These are phyloP conservation scores for Scatophagus argus DNA, from an alignment of 2,113 vertebrate genomes.

Conservation along the genomic window DNA sequence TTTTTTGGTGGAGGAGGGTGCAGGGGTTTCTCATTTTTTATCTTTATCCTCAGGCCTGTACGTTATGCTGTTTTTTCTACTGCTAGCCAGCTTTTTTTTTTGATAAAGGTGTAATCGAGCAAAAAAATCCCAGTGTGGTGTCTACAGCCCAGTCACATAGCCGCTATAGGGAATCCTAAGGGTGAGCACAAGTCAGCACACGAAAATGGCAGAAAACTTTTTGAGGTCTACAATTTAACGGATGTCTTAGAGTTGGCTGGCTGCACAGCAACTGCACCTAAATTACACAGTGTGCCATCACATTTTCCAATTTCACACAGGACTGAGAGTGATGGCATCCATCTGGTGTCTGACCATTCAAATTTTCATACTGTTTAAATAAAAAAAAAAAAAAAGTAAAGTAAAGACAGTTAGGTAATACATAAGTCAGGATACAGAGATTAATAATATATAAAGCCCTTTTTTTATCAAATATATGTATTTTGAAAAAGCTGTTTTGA, in stretches of 20 bases:
- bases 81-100: neutral
- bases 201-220: constrained; percentile 13
- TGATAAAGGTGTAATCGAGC: constrained; percentile 56
- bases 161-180: constrained; percentile 1
- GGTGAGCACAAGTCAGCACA: constrained; percentile 15
- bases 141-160: constrained; percentile 2
- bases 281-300: constrained; percentile 32
- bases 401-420: neutral
- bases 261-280: constrained; percentile 19
- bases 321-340: constrained; percentile 20
- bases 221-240: constrained; percentile 20
- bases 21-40: constrained; percentile 38
- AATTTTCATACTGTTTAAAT: neutral
- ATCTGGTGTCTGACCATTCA: neutral
- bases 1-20: too few relatives aligned
- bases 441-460: neutral
- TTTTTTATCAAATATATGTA: neutral
- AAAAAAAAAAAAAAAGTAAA: neutral
- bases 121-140: constrained; percentile 40
- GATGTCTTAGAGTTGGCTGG: constrained; percentile 18
- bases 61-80: neutral
- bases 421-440: neutral
- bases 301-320: constrained; percentile 40
- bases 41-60: constrained; percentile 28
- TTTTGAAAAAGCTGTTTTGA: too few relatives aligned